Evolutionary conservation across 2,113 vertebrate species (phyloP), one percentile per base, ranked within the genome.

Genomic region (Menidia beryllina): DNA sequence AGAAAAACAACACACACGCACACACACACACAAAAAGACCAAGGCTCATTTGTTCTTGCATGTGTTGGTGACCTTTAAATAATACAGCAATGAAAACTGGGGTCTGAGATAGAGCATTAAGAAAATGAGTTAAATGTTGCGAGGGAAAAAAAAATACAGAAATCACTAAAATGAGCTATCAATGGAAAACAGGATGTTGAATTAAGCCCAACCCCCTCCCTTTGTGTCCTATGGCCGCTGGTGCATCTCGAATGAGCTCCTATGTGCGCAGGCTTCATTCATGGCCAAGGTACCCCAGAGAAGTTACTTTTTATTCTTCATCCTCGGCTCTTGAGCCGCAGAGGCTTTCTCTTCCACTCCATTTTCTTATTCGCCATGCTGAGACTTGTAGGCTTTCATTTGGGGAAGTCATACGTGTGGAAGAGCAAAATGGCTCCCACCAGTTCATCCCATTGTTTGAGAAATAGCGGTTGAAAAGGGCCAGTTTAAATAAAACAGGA

Each of bases 201-300:
- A 55, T 81, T 84, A 80, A 77, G 86, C 77, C 83, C 39, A 69
- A 79, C 51, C 79, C 51, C 79, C 60, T 78, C 54, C 75, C 71
- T 87, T 87, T 90, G 89, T 88, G 49, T 86, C 72, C 59, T 47
- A 39, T 63, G 81, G 74, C 72, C 87, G 81, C 84, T 62, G 56
- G 86, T 88, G 78, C 86, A 90, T 88, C 78, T 76, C 89, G 70
- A 80, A 76, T 55, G 76, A 86, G 86, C 83, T 85, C 72, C 66
- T 69, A 87, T 66, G 63, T 75, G 66, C 84, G 83, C 58, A 70
- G 72, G 63, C 66, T 65, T 88, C 89, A 92, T 91, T 92, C 91
- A 90, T 68, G 73, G 84, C 67, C 89, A 92, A 91, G 90, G 83
- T 89, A 89, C 69, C 89, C 91, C 86, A 87, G 79, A 89, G 78